Percentiles rank a stretch among this genome's conserved stretches.
phyloP scores from a whole-genome alignment of 2,888 invertebrate species.

The Pycnomerus fuliginosus region DNA sequence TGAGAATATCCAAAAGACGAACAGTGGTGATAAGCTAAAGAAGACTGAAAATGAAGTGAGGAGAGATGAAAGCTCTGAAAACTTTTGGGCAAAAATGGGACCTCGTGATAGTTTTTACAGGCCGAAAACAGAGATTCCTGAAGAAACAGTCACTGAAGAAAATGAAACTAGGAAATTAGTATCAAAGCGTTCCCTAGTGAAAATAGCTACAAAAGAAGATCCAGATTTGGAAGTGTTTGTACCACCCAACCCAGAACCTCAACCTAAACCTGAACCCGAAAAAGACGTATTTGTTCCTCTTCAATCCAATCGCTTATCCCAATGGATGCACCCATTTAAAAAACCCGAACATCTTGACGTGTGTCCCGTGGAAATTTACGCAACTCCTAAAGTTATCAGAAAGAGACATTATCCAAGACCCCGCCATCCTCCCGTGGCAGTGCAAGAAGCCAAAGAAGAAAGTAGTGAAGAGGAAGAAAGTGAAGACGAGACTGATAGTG shows the following conservation, averaged over 20 bases:
- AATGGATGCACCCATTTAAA: constrained; percentile 49
- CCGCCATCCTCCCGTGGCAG: constrained; percentile 30
- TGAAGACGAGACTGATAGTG: constrained; percentile 37
- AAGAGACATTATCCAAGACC: constrained; percentile 48
- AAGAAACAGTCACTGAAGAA: background rate
- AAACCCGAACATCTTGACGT: constrained; percentile 50
- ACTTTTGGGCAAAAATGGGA: constrained; percentile 68
- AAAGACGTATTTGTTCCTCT: constrained; percentile 48
- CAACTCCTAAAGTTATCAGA: constrained; percentile 49
- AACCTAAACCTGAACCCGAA: constrained; percentile 46
- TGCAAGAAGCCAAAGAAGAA: constrained; percentile 13
- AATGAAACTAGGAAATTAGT: too few relatives aligned
- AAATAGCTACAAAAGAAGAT: constrained; percentile 46
- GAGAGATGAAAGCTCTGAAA: constrained; percentile 13
- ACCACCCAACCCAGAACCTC: constrained; percentile 28
- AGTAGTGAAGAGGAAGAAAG: constrained; percentile 37
- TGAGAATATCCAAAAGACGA: background rate
- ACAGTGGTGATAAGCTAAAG: constrained; percentile 1
- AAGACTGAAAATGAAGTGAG: background rate
- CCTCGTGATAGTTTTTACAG: constrained; percentile 63
- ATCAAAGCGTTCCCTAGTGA: constrained; percentile 49
- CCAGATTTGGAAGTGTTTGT: constrained; percentile 48
- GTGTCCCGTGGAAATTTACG: constrained; percentile 49
- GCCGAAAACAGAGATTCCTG: constrained; percentile 53
- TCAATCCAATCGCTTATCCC: constrained; percentile 48